These are phyloP conservation scores for Adineta ricciae DNA, from an alignment of 2,888 invertebrate species.

Conservation along the genomic window DNA sequence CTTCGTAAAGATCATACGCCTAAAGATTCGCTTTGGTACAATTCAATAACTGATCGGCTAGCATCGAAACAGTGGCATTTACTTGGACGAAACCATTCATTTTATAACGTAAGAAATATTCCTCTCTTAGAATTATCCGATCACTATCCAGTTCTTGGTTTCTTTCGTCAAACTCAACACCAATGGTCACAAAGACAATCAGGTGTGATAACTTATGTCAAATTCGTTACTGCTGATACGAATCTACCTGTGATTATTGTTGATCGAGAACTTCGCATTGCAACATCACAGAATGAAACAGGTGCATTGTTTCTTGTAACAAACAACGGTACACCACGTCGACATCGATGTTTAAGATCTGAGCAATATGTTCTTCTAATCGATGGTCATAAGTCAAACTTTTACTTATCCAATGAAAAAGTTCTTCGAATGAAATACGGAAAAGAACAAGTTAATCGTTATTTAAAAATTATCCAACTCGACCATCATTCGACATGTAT, in stretches of 20 bases:
- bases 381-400: not conserved
- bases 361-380: not conserved
- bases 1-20: not conserved
- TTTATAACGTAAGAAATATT: not conserved
- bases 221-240: not conserved
- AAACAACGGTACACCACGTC: slow-evolving; percentile 1
- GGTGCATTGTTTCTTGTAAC: not conserved
- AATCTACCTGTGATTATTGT: not conserved
- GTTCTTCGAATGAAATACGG: not conserved
- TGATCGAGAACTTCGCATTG: not conserved
- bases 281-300: not conserved
- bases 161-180: not conserved
- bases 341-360: slow-evolving; percentile 9
- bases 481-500: not conserved
- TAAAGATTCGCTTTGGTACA: not conserved
- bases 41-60: not conserved
- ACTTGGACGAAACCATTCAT: not conserved
- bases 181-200: not conserved
- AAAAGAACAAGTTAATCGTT: not conserved
- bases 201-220: not conserved
- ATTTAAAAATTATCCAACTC: not conserved
- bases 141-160: not conserved
- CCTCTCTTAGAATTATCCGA: not conserved
- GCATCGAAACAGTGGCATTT: slow-evolving; percentile 15
- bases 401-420: not conserved